Evolutionary conservation across 2,797 vertebrate species (phyloP).

Genomic region (Spinibarbus caldwelli): DNA sequence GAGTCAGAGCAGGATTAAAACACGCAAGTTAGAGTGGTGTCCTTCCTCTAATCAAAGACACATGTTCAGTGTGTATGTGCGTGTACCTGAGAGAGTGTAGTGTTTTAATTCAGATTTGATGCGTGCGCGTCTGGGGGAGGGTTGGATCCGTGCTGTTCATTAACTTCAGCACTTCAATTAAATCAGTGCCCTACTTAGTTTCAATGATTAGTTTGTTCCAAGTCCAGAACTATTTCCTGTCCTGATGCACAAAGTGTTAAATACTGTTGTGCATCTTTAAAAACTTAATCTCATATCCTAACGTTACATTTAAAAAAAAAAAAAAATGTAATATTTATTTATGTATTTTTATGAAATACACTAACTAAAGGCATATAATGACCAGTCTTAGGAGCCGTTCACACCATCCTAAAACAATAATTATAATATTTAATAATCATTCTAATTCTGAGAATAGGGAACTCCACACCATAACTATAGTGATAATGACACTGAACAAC

Average conservation of each 20-base stretch:
- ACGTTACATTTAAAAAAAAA: background rate
- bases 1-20: slow-evolving; percentile 62
- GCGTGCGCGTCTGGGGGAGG: background rate
- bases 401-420: background rate
- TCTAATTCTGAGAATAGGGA: background rate
- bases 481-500: background rate
- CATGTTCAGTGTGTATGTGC: slow-evolving; percentile 46
- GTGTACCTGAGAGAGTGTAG: slow-evolving; percentile 22
- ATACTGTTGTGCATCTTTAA: background rate
- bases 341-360: background rate
- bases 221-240: background rate
- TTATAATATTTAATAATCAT: background rate
- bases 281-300: background rate
- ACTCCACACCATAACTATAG: background rate
- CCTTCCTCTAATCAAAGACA: slow-evolving; percentile 62
- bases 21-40: slow-evolving; percentile 55
- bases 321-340: too few relatives aligned
- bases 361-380: background rate
- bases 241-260: background rate
- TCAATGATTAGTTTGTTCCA: background rate
- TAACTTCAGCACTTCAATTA: background rate
- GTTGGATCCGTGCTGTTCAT: background rate
- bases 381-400: background rate
- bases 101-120: slow-evolving; percentile 26
- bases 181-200: background rate